A percentile compares a stretch with the other conserved stretches of the same genome.
phyloP scores from a whole-genome alignment of 2,113 vertebrate genomes.

The Lipophrys pholis region DNA sequence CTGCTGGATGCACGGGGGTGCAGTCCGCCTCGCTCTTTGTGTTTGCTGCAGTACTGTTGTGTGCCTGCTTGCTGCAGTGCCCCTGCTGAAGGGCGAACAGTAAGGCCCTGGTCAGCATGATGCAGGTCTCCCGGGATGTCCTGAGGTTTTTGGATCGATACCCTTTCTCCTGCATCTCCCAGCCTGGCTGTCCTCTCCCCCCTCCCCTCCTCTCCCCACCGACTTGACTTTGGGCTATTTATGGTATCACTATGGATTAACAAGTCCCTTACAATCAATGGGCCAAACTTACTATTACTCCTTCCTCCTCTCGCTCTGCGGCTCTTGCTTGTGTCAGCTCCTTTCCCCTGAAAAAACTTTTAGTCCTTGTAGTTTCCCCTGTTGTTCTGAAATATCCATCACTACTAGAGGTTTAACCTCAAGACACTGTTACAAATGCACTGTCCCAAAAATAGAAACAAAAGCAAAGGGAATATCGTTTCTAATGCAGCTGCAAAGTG shows the following conservation, averaged over 20 bases:
- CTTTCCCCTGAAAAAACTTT: slow-evolving; percentile 52
- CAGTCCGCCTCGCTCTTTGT: slow-evolving; percentile 36
- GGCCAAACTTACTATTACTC: slow-evolving; percentile 59
- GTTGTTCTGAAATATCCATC: slow-evolving; percentile 24
- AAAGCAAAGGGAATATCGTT: slow-evolving; percentile 7
- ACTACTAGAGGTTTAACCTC: slow-evolving; percentile 12
- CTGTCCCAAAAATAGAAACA: slow-evolving; percentile 23
- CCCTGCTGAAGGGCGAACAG: slow-evolving; percentile 74
- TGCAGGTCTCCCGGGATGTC: slow-evolving; percentile 64
- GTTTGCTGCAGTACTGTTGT: slow-evolving; percentile 59
- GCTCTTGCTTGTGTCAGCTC: slow-evolving; percentile 67
- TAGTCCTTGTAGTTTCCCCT: slow-evolving; percentile 50
- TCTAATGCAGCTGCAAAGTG: slow-evolving; percentile 5
- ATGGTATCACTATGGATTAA: slow-evolving; percentile 72
- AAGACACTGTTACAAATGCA: slow-evolving; percentile 17
- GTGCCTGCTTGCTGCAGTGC: slow-evolving; percentile 71
- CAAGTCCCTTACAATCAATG: slow-evolving; percentile 72
- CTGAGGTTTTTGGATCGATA: slow-evolving; percentile 71
- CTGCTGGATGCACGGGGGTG: slow-evolving; percentile 16
- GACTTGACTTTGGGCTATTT: slow-evolving; percentile 78
- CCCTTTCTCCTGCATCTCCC: slow-evolving; percentile 58
- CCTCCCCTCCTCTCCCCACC: slow-evolving; percentile 35
- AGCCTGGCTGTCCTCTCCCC: slow-evolving; percentile 46
- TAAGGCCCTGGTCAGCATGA: slow-evolving; percentile 76
- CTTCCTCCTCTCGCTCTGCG: slow-evolving; percentile 34